Evolutionary conservation across 2,113 vertebrate species (phyloP), one percentile per base, ranked within the genome.

Genomic region (Equus przewalskii): DNA sequence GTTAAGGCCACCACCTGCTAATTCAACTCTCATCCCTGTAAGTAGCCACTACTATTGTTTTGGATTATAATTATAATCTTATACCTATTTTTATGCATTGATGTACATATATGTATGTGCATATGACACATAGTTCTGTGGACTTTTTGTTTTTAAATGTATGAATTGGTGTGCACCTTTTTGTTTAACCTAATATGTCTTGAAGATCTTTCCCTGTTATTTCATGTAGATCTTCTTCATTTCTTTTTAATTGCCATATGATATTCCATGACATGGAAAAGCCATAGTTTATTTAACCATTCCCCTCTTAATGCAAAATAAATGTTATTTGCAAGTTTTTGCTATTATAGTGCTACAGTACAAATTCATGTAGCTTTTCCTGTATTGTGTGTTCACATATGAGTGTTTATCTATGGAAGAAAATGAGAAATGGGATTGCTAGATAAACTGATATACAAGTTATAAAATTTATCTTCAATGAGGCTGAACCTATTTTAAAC

Each of bases 41-140:
- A 95, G 65, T 96, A 93, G 88, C n/a, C 5, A 26, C 21, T 96
- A 4, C 70, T 95, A 75, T 10, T 88, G 62, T 21, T 84, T 90
- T 83, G 85, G 44, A 3, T 86, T 86, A 84, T 54, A 49, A 28
- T 54, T 83, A 54, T 54, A 54, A 54, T 90, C n/a, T 67, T 82
- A 64, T 30, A 33, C 3, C 49, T 93, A 2, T 78, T 79, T 62
- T 33, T 92, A 2, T 90, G 19, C 26, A 86, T 64, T 67, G 22
- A 65, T 65, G 7, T 64, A 72, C 3, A 16, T 62, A 22, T 62
- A 22, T 26, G 9, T 60, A 0, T 81, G 4, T 89, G 18, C 15
- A 81, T 67, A 80, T 46, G n/a, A 60, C 70, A 67, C 21, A 12
- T 70, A 67, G 41, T 56, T 91, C 72, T 91, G 75, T 54, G 15